Evolutionary conservation across 1,140 invertebrate genomes (phyloP).

Genomic region (Thaumetopoea pityocampa): DNA sequence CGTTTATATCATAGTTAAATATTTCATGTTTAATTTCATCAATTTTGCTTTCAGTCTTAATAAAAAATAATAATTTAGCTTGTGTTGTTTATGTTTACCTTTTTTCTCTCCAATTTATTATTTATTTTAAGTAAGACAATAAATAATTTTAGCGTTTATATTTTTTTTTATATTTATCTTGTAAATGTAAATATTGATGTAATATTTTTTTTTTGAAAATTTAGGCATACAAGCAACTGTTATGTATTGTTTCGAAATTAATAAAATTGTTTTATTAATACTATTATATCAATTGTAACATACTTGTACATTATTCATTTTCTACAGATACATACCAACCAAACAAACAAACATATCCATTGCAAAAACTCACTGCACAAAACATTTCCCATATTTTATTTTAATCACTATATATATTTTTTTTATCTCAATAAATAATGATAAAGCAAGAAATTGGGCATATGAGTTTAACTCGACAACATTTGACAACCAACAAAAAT

Average conservation of each 20-base stretch:
- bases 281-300: slow-evolving; percentile 10
- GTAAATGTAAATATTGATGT: no score
- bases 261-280: slow-evolving; percentile 15
- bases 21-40: slow-evolving; percentile 34
- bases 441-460: slow-evolving; percentile 60
- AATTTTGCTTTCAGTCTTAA: slow-evolving; percentile 34
- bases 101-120: background rate
- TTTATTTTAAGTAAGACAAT: background rate
- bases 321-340: slow-evolving; percentile 27
- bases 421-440: slow-evolving; percentile 53
- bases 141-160: background rate
- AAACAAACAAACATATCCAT: slow-evolving; percentile 21
- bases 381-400: slow-evolving; percentile 14
- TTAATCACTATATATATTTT: slow-evolving; percentile 10
- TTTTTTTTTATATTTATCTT: background rate
- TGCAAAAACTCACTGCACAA: slow-evolving; percentile 11
- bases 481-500: slow-evolving; percentile 40
- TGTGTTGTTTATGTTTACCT: slow-evolving; percentile 4
- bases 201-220: no score
- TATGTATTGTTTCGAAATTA: slow-evolving; percentile 17
- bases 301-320: slow-evolving; percentile 17
- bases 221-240: background rate
- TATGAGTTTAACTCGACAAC: slow-evolving; percentile 64
- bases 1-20: slow-evolving; percentile 36
- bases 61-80: slow-evolving; percentile 12